Percentiles rank a stretch among this genome's conserved stretches.
phyloP scores from a whole-genome alignment of 2,797 vertebrate genomes.

The Todus mexicanus region DNA sequence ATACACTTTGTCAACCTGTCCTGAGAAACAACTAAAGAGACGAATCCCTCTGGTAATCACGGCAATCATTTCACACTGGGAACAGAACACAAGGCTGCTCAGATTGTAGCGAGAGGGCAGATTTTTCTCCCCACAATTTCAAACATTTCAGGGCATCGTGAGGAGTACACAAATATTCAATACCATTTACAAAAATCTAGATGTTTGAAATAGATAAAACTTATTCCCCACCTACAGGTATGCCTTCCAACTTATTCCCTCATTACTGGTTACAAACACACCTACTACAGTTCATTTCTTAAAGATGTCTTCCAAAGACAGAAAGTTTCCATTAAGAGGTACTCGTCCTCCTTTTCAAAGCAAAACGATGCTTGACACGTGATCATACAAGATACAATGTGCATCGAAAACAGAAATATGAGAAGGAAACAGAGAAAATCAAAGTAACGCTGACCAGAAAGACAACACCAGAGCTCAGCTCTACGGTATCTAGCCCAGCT shows the following conservation, averaged over 20 bases:
- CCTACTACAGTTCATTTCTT: background rate
- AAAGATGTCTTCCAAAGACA: background rate
- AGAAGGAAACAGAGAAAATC: background rate
- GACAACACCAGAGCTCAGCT: background rate
- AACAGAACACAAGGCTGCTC: background rate
- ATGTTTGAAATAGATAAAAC: background rate
- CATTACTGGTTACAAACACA: constrained; percentile 23
- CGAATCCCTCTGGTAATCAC: background rate
- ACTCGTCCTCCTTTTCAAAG: background rate
- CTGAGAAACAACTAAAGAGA: constrained; percentile 28
- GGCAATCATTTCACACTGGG: background rate
- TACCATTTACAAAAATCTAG: background rate
- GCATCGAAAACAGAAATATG: constrained; percentile 4
- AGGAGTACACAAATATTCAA: constrained; percentile 2
- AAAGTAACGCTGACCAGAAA: background rate
- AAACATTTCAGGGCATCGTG: background rate
- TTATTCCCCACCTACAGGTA: background rate
- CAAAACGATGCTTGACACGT: background rate
- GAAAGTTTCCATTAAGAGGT: background rate
- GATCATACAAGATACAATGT: background rate
- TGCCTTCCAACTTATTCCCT: background rate
- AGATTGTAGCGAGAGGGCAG: background rate
- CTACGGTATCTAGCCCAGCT: background rate
- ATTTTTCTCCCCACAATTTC: constrained; percentile 6
- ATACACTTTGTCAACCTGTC: background rate